Conservation (phyloP, 1,140 invertebrate species). For the Stenopsyche tienmushanensis region DNA sequence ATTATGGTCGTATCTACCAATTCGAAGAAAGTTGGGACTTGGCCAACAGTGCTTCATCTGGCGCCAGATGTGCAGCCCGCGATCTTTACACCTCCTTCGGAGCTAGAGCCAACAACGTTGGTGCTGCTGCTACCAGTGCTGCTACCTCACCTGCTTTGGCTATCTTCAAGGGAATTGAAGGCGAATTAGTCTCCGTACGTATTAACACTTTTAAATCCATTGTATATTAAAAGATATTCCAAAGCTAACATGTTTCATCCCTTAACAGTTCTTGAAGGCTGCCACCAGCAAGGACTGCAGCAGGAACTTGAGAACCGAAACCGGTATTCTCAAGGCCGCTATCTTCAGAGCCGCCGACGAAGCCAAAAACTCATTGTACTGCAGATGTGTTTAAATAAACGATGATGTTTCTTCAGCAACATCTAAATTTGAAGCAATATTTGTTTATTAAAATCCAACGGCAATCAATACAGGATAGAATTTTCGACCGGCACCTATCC, state of each 20-base stretch:
- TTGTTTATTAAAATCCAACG: no score
- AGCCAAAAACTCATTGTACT: constrained; percentile 9
- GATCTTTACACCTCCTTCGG: constrained; percentile 32
- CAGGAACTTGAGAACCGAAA: constrained; percentile 29
- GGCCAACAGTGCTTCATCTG: background rate
- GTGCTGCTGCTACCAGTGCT: constrained; percentile 38
- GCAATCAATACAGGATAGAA: no score
- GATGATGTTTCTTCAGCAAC: background rate
- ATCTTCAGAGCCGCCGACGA: constrained; percentile 31
- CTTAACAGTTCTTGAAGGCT: constrained; percentile 27
- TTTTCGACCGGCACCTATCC: no score
- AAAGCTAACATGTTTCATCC: background rate
- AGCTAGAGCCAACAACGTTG: constrained; percentile 37
- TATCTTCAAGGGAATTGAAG: constrained; percentile 25
- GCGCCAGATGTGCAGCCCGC: constrained; percentile 20
- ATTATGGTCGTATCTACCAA: constrained; percentile 37
- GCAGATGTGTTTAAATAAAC: background rate
- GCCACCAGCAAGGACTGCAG: background rate
- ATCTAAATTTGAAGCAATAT: no score
- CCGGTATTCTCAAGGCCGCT: constrained; percentile 30
- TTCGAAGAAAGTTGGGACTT: constrained; percentile 34
- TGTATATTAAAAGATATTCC: background rate
- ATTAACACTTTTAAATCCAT: background rate
- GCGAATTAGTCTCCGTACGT: constrained; percentile 27
- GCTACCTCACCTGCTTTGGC: constrained; percentile 18